Conservation (phyloP, 2,113 vertebrate species). For the Capreolus pygargus region DNA sequence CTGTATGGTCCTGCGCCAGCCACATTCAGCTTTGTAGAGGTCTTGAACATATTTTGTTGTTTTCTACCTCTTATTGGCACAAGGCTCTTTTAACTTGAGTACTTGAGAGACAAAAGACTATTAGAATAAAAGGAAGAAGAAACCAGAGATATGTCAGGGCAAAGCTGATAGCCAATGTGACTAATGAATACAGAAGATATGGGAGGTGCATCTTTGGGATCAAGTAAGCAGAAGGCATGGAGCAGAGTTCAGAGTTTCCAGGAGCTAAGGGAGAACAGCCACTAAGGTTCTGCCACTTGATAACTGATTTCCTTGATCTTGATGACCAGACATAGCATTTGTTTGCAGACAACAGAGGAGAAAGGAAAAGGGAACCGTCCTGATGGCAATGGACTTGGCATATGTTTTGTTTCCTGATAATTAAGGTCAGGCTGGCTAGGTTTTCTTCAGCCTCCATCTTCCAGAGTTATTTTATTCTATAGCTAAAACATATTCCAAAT, state of each 20-base stretch:
- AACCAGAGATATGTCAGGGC: neutral
- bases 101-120: neutral
- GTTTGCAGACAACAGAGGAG: neutral
- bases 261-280: neutral
- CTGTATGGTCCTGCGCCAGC: neutral
- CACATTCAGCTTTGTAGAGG: neutral
- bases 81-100: neutral
- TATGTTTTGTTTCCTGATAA: neutral
- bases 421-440: neutral
- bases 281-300: neutral
- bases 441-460: neutral
- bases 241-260: neutral
- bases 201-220: neutral
- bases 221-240: neutral
- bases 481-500: neutral
- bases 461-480: neutral
- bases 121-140: neutral
- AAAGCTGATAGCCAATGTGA: neutral
- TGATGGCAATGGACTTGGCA: neutral
- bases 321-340: neutral
- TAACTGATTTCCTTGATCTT: neutral
- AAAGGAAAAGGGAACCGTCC: neutral
- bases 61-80: neutral
- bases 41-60: neutral
- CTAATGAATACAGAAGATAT: neutral